These are phyloP conservation scores for Cuculus canorus DNA, from an alignment of 2,797 vertebrate genomes.

Conservation along the genomic window DNA sequence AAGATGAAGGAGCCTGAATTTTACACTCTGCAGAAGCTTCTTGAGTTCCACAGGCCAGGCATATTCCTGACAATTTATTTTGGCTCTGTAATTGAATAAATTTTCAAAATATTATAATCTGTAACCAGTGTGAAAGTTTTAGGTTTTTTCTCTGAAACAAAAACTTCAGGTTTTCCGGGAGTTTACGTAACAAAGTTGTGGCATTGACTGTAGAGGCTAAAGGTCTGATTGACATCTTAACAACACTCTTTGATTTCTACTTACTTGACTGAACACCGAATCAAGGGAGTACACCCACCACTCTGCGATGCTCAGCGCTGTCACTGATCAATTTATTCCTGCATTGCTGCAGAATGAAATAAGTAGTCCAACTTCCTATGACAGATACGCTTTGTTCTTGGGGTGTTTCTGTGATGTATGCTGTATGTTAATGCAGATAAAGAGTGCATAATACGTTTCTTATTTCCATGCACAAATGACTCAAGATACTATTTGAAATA, in stretches of 20 bases:
- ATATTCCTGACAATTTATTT: neutral
- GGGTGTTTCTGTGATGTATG: neutral
- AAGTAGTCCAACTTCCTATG: neutral
- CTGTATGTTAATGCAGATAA: neutral
- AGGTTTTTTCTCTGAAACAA: neutral
- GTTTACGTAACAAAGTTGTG: neutral
- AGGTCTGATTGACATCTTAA: slow-evolving; percentile 60
- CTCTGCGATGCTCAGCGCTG: neutral
- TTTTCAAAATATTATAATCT: fast-evolving
- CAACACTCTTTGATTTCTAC: slow-evolving; percentile 47
- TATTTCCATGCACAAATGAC: neutral
- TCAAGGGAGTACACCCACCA: neutral
- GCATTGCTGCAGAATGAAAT: neutral
- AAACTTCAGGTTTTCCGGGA: neutral
- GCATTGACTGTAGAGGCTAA: neutral
- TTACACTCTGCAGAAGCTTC: neutral
- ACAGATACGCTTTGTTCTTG: neutral
- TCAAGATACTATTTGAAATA: neutral
- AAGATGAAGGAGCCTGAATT: neutral
- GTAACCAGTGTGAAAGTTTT: neutral
- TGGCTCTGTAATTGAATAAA: neutral
- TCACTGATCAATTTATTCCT: slow-evolving; percentile 21
- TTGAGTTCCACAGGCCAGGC: neutral
- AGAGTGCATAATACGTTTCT: neutral
- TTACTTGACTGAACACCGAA: slow-evolving; percentile 46